phyloP scores from a whole-genome alignment of 2,797 vertebrate genomes.

The Lacerta agilis region DNA sequence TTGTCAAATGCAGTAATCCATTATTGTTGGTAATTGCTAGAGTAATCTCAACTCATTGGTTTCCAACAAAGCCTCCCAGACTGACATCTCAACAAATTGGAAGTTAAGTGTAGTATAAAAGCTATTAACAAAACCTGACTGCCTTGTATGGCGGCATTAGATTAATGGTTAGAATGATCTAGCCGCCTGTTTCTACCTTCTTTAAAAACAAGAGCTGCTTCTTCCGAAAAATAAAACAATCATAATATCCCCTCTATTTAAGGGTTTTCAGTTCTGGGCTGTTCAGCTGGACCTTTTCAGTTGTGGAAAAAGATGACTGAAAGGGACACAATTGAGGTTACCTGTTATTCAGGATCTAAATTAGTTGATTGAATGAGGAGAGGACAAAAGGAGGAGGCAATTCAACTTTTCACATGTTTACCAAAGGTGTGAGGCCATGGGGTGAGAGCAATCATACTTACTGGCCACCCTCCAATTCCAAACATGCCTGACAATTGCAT shows the following conservation, averaged over 20 bases:
- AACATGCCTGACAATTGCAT: too few species aligned
- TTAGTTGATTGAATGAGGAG: not conserved
- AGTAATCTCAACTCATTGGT: constrained; percentile 58
- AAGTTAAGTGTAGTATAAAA: constrained; percentile 63
- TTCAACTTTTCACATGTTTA: not conserved
- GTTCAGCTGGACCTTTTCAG: not conserved
- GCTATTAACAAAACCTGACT: constrained; percentile 49
- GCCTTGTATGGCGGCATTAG: constrained; percentile 15
- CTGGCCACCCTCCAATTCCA: not conserved
- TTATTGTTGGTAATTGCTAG: constrained; percentile 59
- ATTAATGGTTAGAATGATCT: constrained; percentile 31
- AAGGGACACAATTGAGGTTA: not conserved
- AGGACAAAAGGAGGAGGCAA: not conserved
- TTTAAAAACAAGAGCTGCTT: not conserved
- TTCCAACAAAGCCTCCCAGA: constrained; percentile 60
- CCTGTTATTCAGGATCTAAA: too few species aligned
- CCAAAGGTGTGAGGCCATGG: not conserved
- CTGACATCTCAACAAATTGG: constrained; percentile 61
- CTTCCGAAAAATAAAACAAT: not conserved
- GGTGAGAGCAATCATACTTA: not conserved
- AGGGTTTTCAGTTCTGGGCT: not conserved
- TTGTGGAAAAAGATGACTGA: not conserved
- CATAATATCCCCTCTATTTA: not conserved
- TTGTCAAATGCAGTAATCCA: constrained; percentile 52
- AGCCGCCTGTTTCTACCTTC: not conserved